These are phyloP conservation scores for Amphiprion clarkii DNA, from an alignment of 2,797 vertebrate genomes.

Conservation along the genomic window DNA sequence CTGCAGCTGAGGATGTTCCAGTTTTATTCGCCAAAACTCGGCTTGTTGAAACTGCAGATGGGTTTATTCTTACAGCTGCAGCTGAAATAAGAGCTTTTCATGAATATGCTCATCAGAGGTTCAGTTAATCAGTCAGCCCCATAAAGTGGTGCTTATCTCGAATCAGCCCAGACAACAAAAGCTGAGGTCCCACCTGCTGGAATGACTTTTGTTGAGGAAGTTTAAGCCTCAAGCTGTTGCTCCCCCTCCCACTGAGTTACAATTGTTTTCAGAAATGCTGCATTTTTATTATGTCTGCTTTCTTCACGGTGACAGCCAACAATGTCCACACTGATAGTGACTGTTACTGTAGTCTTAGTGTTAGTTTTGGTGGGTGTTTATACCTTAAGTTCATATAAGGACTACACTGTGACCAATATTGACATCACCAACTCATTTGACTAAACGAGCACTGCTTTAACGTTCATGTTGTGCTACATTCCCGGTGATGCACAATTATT, in stretches of 20 bases:
- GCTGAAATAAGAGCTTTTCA: constrained; percentile 44
- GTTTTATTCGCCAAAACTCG: constrained; percentile 50
- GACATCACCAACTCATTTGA: too few species aligned
- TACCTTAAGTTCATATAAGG: neutral
- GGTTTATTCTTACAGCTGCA: constrained; percentile 59
- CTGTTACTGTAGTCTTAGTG: neutral
- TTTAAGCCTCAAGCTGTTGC: constrained; percentile 38
- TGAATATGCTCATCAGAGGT: constrained; percentile 64
- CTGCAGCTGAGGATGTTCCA: constrained; percentile 49
- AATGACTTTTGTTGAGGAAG: constrained; percentile 37
- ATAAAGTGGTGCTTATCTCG: constrained; percentile 44
- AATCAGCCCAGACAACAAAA: constrained; percentile 51
- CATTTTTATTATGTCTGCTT: neutral
- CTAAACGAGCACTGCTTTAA: too few species aligned
- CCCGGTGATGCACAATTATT: too few species aligned
- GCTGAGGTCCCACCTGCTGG: constrained; percentile 35
- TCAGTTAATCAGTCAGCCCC: constrained; percentile 48
- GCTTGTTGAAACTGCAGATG: constrained; percentile 47
- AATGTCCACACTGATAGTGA: neutral
- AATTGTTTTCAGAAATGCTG: constrained; percentile 10
- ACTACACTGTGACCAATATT: too few species aligned
- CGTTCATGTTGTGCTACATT: too few species aligned
- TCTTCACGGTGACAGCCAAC: constrained; percentile 12
- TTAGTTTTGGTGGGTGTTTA: neutral
- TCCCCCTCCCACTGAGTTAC: constrained; percentile 15